These are phyloP conservation scores for Hirtodrosophila alboralis DNA, from an alignment of 2,888 invertebrate genomes.

Conservation along the genomic window DNA sequence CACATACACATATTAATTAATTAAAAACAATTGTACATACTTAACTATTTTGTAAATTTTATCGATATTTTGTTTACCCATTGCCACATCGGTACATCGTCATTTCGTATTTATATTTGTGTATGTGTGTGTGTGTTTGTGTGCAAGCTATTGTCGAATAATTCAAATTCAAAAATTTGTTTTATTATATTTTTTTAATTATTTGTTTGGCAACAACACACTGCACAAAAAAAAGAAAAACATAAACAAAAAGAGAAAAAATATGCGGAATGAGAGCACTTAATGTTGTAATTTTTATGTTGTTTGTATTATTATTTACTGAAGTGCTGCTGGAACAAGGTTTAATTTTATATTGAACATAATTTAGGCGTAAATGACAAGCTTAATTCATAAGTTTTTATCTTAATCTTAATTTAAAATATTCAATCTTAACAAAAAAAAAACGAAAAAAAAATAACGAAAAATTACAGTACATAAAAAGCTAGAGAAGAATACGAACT, in stretches of 20 bases:
- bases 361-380: slow-evolving; percentile 78
- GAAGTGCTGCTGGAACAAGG: slow-evolving; percentile 69
- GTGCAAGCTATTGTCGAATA: slow-evolving; percentile 19
- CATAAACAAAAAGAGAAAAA: slow-evolving; percentile 8
- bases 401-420: slow-evolving; percentile 73
- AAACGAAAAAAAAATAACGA: too few relatives aligned
- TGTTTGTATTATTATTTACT: slow-evolving; percentile 73
- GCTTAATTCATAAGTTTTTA: slow-evolving; percentile 75
- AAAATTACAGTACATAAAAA: slow-evolving; percentile 59
- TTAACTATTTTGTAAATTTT: slow-evolving; percentile 76
- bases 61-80: slow-evolving; percentile 63
- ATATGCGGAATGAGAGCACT: slow-evolving; percentile 39
- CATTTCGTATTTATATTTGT: slow-evolving; percentile 55
- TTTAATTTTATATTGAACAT: slow-evolving; percentile 70
- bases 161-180: slow-evolving; percentile 20
- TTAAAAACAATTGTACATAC: slow-evolving; percentile 58
- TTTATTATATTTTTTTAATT: slow-evolving; percentile 11
- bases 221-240: slow-evolving; percentile 34
- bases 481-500: slow-evolving; percentile 52
- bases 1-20: slow-evolving; percentile 14
- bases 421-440: slow-evolving; percentile 44
- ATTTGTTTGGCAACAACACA: slow-evolving; percentile 27
- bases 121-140: slow-evolving; percentile 25
- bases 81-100: slow-evolving; percentile 57
- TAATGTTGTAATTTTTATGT: slow-evolving; percentile 71